These are phyloP conservation scores for Scartelaos histophorus DNA, from an alignment of 2,113 vertebrate species.

Conservation along the genomic window DNA sequence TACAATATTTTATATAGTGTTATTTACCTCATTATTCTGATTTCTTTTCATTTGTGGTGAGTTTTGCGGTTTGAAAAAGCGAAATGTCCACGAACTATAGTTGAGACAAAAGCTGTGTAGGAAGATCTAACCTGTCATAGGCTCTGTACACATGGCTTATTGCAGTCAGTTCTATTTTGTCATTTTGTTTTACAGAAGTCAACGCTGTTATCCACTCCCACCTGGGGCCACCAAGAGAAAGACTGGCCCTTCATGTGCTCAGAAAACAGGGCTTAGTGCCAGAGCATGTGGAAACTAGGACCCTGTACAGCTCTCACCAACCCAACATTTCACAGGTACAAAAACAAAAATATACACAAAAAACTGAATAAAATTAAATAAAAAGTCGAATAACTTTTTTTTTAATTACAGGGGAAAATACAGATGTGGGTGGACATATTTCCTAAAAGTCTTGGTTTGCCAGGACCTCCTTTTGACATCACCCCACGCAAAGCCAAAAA, in stretches of 20 bases:
- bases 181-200: conserved; percentile 76
- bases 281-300: conserved; percentile 94
- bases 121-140: too few relatives aligned
- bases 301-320: conserved; percentile 90
- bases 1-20: too few relatives aligned
- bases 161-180: background rate
- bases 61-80: too few relatives aligned
- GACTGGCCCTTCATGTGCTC: conserved; percentile 90
- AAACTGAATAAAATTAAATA: background rate
- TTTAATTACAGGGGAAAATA: conserved; percentile 82
- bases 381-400: background rate
- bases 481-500: conserved; percentile 90
- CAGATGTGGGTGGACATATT: conserved; percentile 99
- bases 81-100: too few relatives aligned
- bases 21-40: too few relatives aligned
- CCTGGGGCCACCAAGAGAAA: conserved; percentile 84
- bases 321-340: conserved; percentile 76
- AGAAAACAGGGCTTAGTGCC: conserved; percentile 87
- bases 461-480: conserved; percentile 91
- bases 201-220: conserved; percentile 86
- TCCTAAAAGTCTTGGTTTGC: conserved; percentile 88
- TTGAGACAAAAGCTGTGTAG: too few relatives aligned
- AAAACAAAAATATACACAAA: background rate
- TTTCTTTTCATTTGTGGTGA: too few relatives aligned
- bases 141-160: too few relatives aligned